These are phyloP conservation scores for Alca torda DNA, from an alignment of 2,797 vertebrate species.

Conservation along the genomic window DNA sequence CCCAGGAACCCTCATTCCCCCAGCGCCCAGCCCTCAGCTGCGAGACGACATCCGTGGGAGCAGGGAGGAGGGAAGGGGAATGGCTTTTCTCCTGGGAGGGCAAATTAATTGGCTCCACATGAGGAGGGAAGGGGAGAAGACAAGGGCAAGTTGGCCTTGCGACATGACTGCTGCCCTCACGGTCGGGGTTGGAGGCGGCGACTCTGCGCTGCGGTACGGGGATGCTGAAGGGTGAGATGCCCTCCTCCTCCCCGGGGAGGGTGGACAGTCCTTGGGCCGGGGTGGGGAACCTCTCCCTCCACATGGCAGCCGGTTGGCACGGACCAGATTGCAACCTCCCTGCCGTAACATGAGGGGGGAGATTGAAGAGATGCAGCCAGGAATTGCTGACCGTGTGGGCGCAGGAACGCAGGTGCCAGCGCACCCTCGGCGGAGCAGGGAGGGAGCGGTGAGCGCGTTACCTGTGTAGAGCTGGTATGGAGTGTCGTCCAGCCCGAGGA, in stretches of 20 bases:
- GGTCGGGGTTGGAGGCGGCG: accelerated
- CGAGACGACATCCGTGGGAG: accelerated
- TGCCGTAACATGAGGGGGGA: accelerated
- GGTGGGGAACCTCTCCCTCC: background rate
- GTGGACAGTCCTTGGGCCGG: background rate
- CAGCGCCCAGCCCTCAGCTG: background rate
- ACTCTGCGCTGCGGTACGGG: background rate
- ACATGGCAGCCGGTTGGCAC: accelerated
- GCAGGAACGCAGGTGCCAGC: background rate
- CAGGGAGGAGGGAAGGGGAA: background rate
- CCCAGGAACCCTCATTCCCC: accelerated
- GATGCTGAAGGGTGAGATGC: background rate
- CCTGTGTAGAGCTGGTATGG: constrained; percentile 95
- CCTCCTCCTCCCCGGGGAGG: background rate
- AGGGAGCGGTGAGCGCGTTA: constrained; percentile 59
- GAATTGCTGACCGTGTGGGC: accelerated
- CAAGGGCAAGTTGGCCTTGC: background rate
- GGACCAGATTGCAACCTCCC: background rate
- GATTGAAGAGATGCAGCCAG: accelerated
- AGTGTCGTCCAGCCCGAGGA: constrained; percentile 91
- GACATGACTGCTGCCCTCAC: accelerated
- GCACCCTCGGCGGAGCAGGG: background rate
- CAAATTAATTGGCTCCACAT: background rate
- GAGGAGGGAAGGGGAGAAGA: background rate
- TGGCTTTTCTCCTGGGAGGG: background rate